These are phyloP conservation scores for Capreolus pygargus DNA, from an alignment of 2,113 vertebrate species.

Conservation along the genomic window DNA sequence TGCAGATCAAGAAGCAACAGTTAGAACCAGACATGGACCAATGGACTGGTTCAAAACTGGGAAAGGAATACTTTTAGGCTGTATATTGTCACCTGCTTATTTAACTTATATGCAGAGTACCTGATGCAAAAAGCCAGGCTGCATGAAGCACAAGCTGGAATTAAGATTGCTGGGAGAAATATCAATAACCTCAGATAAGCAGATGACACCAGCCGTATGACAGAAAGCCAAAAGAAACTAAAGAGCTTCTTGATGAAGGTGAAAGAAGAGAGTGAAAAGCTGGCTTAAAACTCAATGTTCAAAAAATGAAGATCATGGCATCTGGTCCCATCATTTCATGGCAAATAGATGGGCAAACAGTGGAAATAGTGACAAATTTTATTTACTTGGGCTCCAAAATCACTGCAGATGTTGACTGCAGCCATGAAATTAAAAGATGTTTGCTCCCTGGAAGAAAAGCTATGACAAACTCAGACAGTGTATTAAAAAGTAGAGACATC, in stretches of 20 bases:
- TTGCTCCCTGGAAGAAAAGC: background rate
- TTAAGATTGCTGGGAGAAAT: background rate
- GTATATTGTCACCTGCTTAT: background rate
- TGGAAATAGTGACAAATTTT: background rate
- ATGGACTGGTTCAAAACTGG: background rate
- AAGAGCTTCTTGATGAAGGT: background rate
- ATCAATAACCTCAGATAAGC: background rate
- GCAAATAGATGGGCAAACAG: background rate
- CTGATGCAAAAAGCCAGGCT: background rate
- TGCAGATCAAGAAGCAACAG: background rate
- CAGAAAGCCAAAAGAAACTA: background rate
- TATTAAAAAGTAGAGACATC: background rate
- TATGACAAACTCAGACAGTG: background rate
- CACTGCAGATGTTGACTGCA: background rate
- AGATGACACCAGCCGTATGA: background rate
- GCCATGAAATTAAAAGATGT: background rate
- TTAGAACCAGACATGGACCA: background rate
- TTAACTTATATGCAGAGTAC: background rate
- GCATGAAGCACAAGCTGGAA: background rate
- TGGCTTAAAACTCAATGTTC: background rate
- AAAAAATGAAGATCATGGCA: background rate
- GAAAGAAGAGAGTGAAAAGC: background rate
- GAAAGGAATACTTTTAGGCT: background rate
- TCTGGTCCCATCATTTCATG: background rate
- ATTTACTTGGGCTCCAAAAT: background rate